Percentiles rank a stretch among this genome's conserved stretches.
Evolutionary conservation across 2,888 invertebrate species (phyloP).

Genomic region (Adelognathus sp.): DNA sequence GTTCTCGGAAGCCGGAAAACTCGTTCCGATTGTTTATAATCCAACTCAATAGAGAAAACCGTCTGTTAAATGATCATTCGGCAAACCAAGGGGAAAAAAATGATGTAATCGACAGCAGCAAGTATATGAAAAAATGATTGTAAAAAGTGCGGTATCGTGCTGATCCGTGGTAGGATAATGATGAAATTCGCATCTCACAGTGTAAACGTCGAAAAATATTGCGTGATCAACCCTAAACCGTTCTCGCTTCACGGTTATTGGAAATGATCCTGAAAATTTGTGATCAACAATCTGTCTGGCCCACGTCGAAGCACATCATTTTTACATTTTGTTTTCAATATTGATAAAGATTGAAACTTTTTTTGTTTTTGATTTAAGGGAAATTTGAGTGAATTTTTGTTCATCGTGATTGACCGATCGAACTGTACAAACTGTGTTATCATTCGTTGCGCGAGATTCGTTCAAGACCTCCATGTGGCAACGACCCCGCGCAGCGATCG

Average conservation of each 20-base stretch:
- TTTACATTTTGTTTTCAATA: background rate
- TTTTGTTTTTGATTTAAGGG: background rate
- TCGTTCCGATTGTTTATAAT: background rate
- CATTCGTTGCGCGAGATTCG: background rate
- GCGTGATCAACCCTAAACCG: conserved; percentile 44
- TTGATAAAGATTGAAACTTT: background rate
- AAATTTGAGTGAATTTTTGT: background rate
- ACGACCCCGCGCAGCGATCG: conserved; percentile 3
- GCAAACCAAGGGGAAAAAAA: background rate
- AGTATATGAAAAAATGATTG: background rate
- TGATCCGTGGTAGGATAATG: background rate
- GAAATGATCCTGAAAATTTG: conserved; percentile 5
- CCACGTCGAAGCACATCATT: background rate
- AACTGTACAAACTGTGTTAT: background rate
- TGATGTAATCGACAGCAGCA: background rate
- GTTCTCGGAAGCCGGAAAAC: background rate
- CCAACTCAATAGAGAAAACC: background rate
- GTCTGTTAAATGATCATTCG: background rate
- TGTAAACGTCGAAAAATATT: background rate
- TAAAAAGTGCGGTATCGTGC: background rate
- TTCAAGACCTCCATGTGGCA: conserved; percentile 1
- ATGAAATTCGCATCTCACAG: conserved; percentile 37
- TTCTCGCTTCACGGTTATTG: conserved; percentile 14
- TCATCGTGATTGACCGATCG: background rate
- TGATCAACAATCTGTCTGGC: background rate